phyloP scores from a whole-genome alignment of 1,140 invertebrate genomes.

The Drosophila ercepeae region DNA sequence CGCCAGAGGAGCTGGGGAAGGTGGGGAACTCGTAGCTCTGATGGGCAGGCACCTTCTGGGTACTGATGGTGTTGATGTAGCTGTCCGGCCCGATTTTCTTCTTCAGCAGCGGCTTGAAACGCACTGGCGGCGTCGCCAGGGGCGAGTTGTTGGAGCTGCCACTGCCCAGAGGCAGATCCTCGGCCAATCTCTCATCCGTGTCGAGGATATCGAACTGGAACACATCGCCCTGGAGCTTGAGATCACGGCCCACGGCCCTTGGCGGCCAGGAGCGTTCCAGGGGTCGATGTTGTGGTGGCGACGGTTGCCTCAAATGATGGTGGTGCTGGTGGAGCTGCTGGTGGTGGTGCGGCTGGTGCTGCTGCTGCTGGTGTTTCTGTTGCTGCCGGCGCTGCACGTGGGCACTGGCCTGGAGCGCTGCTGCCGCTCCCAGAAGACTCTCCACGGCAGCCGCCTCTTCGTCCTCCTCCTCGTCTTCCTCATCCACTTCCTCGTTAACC shows the following conservation, averaged over 20 bases:
- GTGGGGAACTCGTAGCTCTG: constrained; percentile 85
- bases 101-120: constrained; percentile 85
- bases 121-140: constrained; percentile 76
- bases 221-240: constrained; percentile 86
- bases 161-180: constrained; percentile 32
- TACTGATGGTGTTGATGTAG: constrained; percentile 87
- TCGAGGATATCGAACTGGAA: constrained; percentile 90
- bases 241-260: constrained; percentile 63
- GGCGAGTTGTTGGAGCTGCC: constrained; percentile 67
- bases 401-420: constrained; percentile 64
- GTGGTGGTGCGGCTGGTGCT: constrained; percentile 79
- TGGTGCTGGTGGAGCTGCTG: constrained; percentile 83
- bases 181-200: constrained; percentile 85
- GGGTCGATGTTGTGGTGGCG: constrained; percentile 85
- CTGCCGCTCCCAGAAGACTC: constrained; percentile 70
- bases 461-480: constrained; percentile 52
- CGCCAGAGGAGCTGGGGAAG: constrained; percentile 67
- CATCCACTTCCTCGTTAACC: constrained; percentile 58
- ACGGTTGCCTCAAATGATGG: constrained; percentile 73
- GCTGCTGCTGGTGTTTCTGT: constrained; percentile 41
- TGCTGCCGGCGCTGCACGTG: constrained; percentile 59
- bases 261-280: constrained; percentile 86
- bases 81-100: constrained; percentile 88
- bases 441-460: constrained; percentile 76
- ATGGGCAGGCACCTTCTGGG: constrained; percentile 84